Conservation (phyloP, 2,888 invertebrate genomes). For the Cremastinae sp. region DNA sequence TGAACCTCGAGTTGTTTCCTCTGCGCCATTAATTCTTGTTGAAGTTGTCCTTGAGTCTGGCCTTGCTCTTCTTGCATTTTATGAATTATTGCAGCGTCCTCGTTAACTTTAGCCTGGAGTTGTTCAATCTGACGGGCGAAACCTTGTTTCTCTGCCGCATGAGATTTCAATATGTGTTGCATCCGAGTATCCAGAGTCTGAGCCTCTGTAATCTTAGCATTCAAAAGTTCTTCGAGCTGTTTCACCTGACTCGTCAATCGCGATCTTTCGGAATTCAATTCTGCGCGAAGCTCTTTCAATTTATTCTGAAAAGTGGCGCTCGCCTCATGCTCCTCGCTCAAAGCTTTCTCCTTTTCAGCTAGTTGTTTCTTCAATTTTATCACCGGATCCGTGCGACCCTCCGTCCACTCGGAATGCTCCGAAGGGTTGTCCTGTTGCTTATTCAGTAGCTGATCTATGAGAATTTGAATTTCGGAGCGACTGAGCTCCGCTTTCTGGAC, state of each 20-base stretch:
- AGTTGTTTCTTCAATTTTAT: constrained; percentile 93
- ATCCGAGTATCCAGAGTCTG: constrained; percentile 84
- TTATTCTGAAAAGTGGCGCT: constrained; percentile 89
- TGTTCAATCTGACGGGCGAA: constrained; percentile 84
- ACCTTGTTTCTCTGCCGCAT: constrained; percentile 83
- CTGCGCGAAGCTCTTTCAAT: constrained; percentile 88
- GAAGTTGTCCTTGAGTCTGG: constrained; percentile 78
- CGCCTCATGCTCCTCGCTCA: constrained; percentile 88
- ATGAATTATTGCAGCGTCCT: constrained; percentile 81
- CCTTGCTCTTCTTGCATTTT: constrained; percentile 83
- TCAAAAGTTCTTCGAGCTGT: constrained; percentile 83
- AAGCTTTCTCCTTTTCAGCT: constrained; percentile 90
- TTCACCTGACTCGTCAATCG: constrained; percentile 82
- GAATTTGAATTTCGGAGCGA: constrained; percentile 92
- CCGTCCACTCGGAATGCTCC: constrained; percentile 91
- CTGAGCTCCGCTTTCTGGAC: constrained; percentile 91
- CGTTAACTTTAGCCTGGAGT: constrained; percentile 84
- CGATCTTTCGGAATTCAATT: constrained; percentile 86
- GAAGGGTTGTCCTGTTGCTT: constrained; percentile 89
- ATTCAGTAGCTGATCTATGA: constrained; percentile 93
- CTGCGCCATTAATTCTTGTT: constrained; percentile 83
- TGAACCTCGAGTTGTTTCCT: constrained; percentile 85
- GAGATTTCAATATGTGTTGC: constrained; percentile 83
- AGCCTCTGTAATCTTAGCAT: constrained; percentile 83
- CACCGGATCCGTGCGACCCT: constrained; percentile 92